Evolutionary conservation across 2,888 invertebrate genomes (phyloP).

Genomic region (Prosopocoilus inquinatus): DNA sequence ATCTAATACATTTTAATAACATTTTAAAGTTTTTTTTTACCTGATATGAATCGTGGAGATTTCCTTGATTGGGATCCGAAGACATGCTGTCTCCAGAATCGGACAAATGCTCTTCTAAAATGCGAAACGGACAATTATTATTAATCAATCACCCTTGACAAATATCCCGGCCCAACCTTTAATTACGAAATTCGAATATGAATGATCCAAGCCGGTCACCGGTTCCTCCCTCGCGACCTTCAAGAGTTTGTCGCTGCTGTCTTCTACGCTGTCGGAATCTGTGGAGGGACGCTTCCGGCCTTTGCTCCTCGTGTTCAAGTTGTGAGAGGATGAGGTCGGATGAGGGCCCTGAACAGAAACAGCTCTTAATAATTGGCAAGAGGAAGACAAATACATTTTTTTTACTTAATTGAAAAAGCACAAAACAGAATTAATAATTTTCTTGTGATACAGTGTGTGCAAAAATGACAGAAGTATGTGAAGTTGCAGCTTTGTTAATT

Average conservation of each 20-base stretch:
- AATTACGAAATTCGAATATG: background rate
- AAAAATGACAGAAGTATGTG: too few relatives aligned
- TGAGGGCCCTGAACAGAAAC: too few relatives aligned
- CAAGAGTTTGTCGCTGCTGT: slow-evolving; percentile 7
- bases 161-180: slow-evolving; percentile 6
- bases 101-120: slow-evolving; percentile 13
- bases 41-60: too few relatives aligned
- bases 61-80: slow-evolving; percentile 7
- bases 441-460: too few relatives aligned
- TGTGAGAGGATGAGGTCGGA: background rate
- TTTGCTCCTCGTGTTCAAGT: background rate
- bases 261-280: background rate
- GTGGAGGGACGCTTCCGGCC: background rate
- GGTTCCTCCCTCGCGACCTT: slow-evolving; percentile 12
- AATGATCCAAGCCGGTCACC: slow-evolving; percentile 8
- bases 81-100: slow-evolving; percentile 13
- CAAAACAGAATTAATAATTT: too few relatives aligned
- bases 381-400: too few relatives aligned
- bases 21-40: too few relatives aligned
- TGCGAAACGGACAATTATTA: background rate
- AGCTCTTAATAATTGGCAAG: too few relatives aligned
- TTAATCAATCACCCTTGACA: too few relatives aligned
- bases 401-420: too few relatives aligned
- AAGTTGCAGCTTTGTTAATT: too few relatives aligned
- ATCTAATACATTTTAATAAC: too few relatives aligned